Evolutionary conservation across 37 sponge, comb jelly and placozoan genomes (phyloP).

Genomic region (Axinella damicornis): DNA sequence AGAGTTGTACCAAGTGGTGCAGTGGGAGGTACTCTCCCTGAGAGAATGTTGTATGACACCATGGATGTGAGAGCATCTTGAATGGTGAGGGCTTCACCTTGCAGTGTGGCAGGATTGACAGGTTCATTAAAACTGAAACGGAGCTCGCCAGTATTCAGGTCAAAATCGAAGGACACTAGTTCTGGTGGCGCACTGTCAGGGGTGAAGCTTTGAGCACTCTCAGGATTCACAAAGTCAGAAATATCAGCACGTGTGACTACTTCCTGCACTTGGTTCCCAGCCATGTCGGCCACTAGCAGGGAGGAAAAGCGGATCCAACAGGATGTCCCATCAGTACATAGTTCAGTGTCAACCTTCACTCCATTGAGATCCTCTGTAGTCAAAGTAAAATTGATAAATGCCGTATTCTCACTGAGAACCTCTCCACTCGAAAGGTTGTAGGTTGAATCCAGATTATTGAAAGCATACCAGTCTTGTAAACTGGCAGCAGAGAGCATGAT

Average conservation of each 20-base stretch:
- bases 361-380: conserved; percentile 54
- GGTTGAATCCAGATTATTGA: not conserved
- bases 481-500: conserved; percentile 53
- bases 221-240: not conserved
- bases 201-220: conserved; percentile 27
- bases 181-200: conserved; percentile 71
- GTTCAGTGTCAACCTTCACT: conserved; percentile 55
- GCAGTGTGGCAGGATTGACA: conserved; percentile 61
- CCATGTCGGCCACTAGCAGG: conserved; percentile 76
- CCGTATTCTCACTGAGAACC: conserved; percentile 46
- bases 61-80: conserved; percentile 16
- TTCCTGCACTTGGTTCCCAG: conserved; percentile 65
- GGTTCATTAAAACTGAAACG: conserved; percentile 86
- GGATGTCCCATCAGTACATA: conserved; percentile 54
- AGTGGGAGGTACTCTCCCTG: conserved; percentile 9
- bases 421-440: conserved; percentile 50
- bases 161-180: conserved; percentile 59
- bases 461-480: conserved; percentile 46
- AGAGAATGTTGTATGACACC: conserved; percentile 16
- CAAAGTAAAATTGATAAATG: conserved; percentile 51
- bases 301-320: conserved; percentile 75
- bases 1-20: conserved; percentile 8
- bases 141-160: conserved; percentile 74
- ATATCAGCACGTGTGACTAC: conserved; percentile 6
- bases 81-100: conserved; percentile 32